Conservation (phyloP, 2,888 invertebrate species). For the Epicampocera succincta region DNA sequence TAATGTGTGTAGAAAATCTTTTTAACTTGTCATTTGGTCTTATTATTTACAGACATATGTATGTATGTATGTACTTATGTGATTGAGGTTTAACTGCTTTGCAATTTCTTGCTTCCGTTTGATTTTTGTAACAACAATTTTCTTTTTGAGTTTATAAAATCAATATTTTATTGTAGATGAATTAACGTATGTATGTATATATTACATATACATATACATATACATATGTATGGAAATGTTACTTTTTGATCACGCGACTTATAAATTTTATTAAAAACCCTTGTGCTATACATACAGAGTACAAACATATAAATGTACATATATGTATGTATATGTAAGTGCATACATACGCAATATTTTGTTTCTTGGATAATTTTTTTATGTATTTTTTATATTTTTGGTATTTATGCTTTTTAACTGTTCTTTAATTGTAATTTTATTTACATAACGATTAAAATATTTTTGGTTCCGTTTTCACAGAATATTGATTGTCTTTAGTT, state of each 20-base stretch:
- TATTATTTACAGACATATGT: conserved; percentile 31
- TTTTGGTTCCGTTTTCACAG: conserved; percentile 54
- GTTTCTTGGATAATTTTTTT: background rate
- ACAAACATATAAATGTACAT: background rate
- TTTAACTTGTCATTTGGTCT: background rate
- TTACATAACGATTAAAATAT: conserved; percentile 42
- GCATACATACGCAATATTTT: background rate
- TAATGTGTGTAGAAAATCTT: background rate
- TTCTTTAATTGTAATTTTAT: background rate
- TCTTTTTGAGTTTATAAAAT: conserved; percentile 38
- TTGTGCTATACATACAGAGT: background rate
- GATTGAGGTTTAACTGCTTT: conserved; percentile 5
- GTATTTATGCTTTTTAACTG: background rate
- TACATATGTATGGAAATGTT: too few relatives aligned
- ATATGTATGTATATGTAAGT: background rate
- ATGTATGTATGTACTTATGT: too few relatives aligned
- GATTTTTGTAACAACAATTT: background rate
- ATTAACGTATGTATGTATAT: too few relatives aligned
- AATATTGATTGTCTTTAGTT: conserved; percentile 54
- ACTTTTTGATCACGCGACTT: conserved; percentile 26
- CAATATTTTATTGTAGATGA: conserved; percentile 39
- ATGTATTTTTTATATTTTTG: background rate
- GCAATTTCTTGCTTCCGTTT: conserved; percentile 51
- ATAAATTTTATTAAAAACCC: conserved; percentile 7
- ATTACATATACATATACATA: too few relatives aligned